A percentile compares a stretch with the other conserved stretches of the same genome.
Evolutionary conservation across 2,888 invertebrate species (phyloP).

Genomic region (Plagodis pulveraria): DNA sequence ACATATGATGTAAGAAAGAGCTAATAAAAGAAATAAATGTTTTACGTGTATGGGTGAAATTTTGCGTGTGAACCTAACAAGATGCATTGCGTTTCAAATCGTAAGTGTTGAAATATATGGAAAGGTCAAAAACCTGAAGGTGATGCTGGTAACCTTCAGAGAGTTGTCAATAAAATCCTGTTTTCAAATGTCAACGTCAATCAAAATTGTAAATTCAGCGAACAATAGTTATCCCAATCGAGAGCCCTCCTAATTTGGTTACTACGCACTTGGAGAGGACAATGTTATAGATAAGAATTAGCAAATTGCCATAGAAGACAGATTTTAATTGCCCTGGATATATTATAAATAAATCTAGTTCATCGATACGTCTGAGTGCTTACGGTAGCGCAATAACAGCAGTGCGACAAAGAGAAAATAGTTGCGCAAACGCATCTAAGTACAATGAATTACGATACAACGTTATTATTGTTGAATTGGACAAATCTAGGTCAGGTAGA

Average conservation of each 20-base stretch:
- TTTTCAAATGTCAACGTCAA: constrained; percentile 23
- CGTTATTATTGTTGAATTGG: constrained; percentile 26
- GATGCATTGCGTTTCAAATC: constrained; percentile 18
- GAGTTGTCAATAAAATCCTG: constrained; percentile 25
- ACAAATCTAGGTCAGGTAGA: constrained; percentile 16
- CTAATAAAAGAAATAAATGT: constrained; percentile 8
- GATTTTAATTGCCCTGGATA: constrained; percentile 3
- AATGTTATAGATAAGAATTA: no score
- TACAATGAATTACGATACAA: constrained; percentile 27
- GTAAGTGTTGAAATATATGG: constrained; percentile 1
- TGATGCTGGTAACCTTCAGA: constrained; percentile 1
- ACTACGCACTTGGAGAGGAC: no score
- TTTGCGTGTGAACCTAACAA: constrained; percentile 13
- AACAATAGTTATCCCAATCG: background rate
- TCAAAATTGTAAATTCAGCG: constrained; percentile 2
- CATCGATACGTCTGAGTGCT: constrained; percentile 13
- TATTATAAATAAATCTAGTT: constrained; percentile 3
- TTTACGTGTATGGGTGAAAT: constrained; percentile 10
- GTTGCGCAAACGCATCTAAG: constrained; percentile 43
- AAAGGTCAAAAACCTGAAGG: constrained; percentile 15
- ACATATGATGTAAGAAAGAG: constrained; percentile 17
- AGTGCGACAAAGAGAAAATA: constrained; percentile 44
- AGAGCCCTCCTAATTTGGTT: no score
- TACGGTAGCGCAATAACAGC: constrained; percentile 18
- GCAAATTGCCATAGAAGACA: no score